These are phyloP conservation scores for Cenopis cana DNA, from an alignment of 2,888 invertebrate species.

Conservation along the genomic window DNA sequence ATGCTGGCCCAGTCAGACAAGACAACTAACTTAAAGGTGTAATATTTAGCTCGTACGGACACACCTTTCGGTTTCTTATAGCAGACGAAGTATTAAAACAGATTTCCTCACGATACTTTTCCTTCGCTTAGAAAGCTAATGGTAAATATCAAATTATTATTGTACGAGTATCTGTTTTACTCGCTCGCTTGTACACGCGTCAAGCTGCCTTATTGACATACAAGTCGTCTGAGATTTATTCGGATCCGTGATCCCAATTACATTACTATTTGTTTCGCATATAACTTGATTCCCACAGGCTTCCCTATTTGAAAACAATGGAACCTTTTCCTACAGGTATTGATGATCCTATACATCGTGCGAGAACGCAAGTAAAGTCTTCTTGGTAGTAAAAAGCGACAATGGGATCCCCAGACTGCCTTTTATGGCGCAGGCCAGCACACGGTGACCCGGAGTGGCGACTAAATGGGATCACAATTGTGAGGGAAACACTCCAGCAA, in stretches of 20 bases:
- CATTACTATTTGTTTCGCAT: neutral
- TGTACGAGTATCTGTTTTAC: too few relatives aligned
- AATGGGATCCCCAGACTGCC: neutral
- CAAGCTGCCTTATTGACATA: too few relatives aligned
- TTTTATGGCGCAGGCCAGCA: neutral
- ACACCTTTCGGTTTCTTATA: too few relatives aligned
- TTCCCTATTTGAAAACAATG: neutral
- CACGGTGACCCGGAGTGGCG: neutral
- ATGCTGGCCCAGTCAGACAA: too few relatives aligned
- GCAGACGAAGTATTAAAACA: too few relatives aligned
- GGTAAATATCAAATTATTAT: too few relatives aligned
- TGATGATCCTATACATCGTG: neutral
- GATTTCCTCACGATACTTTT: too few relatives aligned
- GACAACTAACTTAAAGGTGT: too few relatives aligned
- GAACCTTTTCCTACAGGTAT: neutral
- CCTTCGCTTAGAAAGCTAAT: too few relatives aligned
- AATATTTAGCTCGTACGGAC: too few relatives aligned
- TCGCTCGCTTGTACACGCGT: too few relatives aligned
- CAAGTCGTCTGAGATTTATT: neutral
- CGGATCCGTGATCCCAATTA: neutral
- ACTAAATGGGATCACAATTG: neutral
- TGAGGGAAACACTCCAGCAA: neutral
- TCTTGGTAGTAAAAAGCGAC: neutral
- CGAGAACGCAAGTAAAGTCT: neutral
- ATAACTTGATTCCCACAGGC: neutral